Evolutionary conservation across 2,113 vertebrate species (phyloP), one percentile per base, ranked within the genome.

Genomic region (Actinemys pallida): DNA sequence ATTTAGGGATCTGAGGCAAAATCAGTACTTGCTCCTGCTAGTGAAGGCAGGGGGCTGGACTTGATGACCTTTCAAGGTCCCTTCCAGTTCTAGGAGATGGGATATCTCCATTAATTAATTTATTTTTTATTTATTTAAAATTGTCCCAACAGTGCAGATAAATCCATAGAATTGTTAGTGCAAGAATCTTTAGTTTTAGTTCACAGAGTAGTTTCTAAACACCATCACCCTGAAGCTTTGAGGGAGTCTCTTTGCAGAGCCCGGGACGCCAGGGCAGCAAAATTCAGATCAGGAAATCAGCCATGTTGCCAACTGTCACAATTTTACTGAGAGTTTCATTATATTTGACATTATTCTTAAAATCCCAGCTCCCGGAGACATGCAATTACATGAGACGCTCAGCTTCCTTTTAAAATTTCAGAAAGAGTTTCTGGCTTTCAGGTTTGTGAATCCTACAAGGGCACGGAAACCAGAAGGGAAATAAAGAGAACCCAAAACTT

Each of bases 161-260:
- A 83, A 88, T 54, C 65, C 89, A 75, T 88, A 94, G 88, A 87
- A 59, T 12, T 45, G 20, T 85, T 39, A 82, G 25, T 12, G 76
- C 78, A 78, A 54, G 19, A 93, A 83, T 78, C 54, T 93, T 19
- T 85, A 12, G n/a, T 89, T 89, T 92, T 83, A 49, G 72, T 47
- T 17, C 16, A 53, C 14, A 86, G 90, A 65, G 50, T 20, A 35
- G 47, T 52, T 81, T 52, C 47, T 52, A 29, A 81, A 49, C 29
- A 50, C 29, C 1, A 3, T 0, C 42, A 12, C 8, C 16, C 11
- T 25, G 42, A 78, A 47, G 11, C 27, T 47, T 29, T 53, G 19
- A 50, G 5, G 4, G 50, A 10, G 19, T 11, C 5, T 35, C 19
- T 35, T 22, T 20, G 22, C 50, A 19, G 5, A 81, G 17, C 31